phyloP scores from a whole-genome alignment of 2,113 vertebrate species.

The Bucco capensis region DNA sequence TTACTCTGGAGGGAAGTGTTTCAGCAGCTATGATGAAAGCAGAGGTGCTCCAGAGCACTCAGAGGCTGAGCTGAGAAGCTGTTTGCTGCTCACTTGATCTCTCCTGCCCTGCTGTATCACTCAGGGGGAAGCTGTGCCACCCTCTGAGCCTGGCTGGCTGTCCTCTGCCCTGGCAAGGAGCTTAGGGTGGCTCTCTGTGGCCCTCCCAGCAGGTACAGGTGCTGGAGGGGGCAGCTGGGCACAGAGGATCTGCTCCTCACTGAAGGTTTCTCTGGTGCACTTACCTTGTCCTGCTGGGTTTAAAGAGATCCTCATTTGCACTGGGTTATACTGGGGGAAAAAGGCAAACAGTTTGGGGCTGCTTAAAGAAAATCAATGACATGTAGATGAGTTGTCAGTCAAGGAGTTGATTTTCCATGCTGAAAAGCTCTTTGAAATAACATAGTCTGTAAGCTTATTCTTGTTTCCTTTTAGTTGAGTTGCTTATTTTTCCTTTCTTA shows the following conservation, averaged over 20 bases:
- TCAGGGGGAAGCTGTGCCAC: background rate
- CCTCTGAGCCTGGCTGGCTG: accelerated
- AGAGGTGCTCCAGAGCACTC: background rate
- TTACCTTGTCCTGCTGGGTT: background rate
- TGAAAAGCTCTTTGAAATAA: background rate
- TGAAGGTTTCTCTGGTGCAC: background rate
- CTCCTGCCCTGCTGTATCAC: background rate
- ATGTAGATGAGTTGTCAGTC: background rate
- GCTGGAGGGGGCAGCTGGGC: background rate
- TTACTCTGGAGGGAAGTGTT: background rate
- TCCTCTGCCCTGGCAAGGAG: background rate
- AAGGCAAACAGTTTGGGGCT: background rate
- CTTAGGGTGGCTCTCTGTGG: background rate
- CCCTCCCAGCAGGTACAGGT: background rate
- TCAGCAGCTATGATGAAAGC: background rate
- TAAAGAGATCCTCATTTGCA: background rate
- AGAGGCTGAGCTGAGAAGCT: background rate
- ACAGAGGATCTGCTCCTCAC: background rate
- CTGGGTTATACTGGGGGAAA: background rate
- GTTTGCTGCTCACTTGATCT: background rate
- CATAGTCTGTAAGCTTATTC: background rate
- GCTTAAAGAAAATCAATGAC: background rate
- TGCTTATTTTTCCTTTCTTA: background rate
- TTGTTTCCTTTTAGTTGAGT: background rate
- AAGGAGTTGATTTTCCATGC: background rate